phyloP scores from a whole-genome alignment of 2,113 vertebrate species.

The Esox niger region DNA sequence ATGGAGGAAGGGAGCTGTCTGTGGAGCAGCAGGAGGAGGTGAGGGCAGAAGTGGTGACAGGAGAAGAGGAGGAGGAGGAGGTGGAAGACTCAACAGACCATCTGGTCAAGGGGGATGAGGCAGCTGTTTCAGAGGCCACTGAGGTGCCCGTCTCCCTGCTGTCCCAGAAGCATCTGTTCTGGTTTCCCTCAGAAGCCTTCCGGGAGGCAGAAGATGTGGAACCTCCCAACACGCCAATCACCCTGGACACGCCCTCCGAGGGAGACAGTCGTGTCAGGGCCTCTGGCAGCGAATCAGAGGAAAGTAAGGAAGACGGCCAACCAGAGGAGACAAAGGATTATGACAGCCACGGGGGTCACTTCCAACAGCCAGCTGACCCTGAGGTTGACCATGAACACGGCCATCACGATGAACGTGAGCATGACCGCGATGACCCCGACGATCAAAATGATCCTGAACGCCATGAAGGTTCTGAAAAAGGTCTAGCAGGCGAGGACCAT shows the following conservation, averaged over 20 bases:
- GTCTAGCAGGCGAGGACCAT: conserved; percentile 3
- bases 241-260: conserved; percentile 57
- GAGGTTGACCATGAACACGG: conserved; percentile 19
- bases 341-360: conserved; percentile 34
- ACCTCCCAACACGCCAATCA: conserved; percentile 49
- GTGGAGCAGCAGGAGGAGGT: conserved; percentile 2
- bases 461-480: conserved; percentile 3
- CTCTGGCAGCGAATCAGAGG: conserved; percentile 54
- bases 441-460: conserved; percentile 10
- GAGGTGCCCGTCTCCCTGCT: conserved; percentile 77
- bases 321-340: conserved; percentile 27
- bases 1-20: conserved; percentile 1
- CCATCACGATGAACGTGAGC: conserved; percentile 13
- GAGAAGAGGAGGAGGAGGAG: conserved; percentile 3
- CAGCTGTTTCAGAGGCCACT: conserved; percentile 58
- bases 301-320: conserved; percentile 48
- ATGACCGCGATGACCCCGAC: conserved; percentile 20
- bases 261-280: conserved; percentile 64
- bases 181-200: conserved; percentile 83
- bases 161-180: conserved; percentile 85
- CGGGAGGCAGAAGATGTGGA: conserved; percentile 61
- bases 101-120: conserved; percentile 38
- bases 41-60: not conserved
- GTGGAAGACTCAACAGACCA: conserved; percentile 38
- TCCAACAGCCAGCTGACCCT: conserved; percentile 16